Evolutionary conservation across 1,140 invertebrate species (phyloP).

Genomic region (Atta texana): DNA sequence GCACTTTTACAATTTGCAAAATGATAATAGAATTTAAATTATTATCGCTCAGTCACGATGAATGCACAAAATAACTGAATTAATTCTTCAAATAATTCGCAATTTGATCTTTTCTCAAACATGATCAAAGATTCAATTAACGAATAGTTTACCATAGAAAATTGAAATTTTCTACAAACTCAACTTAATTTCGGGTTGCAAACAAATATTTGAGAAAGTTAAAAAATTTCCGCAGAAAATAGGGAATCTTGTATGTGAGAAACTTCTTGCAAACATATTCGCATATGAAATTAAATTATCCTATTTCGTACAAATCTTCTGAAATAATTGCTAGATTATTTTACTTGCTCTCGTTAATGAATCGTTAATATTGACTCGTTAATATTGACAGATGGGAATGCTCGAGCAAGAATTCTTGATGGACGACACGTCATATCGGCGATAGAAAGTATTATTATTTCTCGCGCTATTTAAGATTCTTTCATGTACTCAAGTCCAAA

Average conservation of each 20-base stretch:
- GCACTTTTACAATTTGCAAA: not conserved
- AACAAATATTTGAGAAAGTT: conserved; percentile 32
- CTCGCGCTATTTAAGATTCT: conserved; percentile 21
- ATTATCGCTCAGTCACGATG: not conserved
- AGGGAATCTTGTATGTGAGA: not conserved
- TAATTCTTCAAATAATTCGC: not conserved
- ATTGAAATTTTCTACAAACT: conserved; percentile 4
- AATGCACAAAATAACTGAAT: not conserved
- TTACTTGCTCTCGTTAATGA: not conserved
- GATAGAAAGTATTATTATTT: conserved; percentile 23
- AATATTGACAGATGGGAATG: conserved; percentile 43
- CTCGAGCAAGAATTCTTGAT: conserved; percentile 32
- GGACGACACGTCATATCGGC: not conserved
- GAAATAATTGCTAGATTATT: not conserved
- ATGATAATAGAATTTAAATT: not conserved
- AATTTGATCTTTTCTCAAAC: not conserved
- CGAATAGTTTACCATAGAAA: not conserved
- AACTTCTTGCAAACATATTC: too few relatives aligned
- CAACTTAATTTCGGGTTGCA: conserved; percentile 6
- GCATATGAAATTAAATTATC: not conserved
- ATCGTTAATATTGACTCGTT: conserved; percentile 38
- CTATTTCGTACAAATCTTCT: not conserved
- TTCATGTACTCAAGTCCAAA: conserved; percentile 24
- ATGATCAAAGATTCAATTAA: conserved; percentile 42
- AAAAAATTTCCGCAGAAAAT: not conserved